Percentiles rank a stretch among this genome's conserved stretches.
These are phyloP conservation scores for Hycleus phaleratus DNA, from an alignment of 1,140 invertebrate genomes.

Conservation along the genomic window DNA sequence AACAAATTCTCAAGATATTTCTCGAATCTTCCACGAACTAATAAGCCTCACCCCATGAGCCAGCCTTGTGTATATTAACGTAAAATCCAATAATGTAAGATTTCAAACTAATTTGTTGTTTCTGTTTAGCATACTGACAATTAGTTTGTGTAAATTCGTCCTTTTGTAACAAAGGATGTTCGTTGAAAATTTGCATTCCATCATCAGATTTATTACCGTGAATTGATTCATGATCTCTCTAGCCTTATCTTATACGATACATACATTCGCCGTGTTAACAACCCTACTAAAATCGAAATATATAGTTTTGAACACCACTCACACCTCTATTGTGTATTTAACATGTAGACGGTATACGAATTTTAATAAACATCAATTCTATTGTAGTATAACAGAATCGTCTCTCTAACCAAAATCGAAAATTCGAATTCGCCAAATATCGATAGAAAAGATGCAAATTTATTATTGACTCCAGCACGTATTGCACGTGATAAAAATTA, in stretches of 20 bases:
- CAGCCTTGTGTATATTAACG: too few species aligned
- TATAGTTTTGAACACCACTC: background rate
- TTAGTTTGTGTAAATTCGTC: background rate
- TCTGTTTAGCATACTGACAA: background rate
- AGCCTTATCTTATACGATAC: too few species aligned
- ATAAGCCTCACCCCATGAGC: too few species aligned
- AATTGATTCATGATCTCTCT: constrained; percentile 4
- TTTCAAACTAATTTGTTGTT: background rate
- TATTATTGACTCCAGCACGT: background rate
- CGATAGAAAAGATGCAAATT: constrained; percentile 1
- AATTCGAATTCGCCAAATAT: background rate
- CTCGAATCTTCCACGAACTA: too few species aligned
- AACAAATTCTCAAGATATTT: too few species aligned
- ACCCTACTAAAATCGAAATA: too few species aligned
- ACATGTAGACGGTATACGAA: background rate
- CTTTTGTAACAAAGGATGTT: too few species aligned
- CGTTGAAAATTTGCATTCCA: constrained; percentile 5
- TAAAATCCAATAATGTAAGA: background rate
- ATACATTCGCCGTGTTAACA: too few species aligned
- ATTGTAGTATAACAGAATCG: background rate
- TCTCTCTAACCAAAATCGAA: background rate
- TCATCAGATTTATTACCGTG: background rate
- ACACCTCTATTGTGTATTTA: constrained; percentile 2
- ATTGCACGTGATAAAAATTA: background rate
- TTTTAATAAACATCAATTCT: background rate